Evolutionary conservation across 2,113 vertebrate species (phyloP), one percentile per base, ranked within the genome.

Genomic region (Nesoenas mayeri): DNA sequence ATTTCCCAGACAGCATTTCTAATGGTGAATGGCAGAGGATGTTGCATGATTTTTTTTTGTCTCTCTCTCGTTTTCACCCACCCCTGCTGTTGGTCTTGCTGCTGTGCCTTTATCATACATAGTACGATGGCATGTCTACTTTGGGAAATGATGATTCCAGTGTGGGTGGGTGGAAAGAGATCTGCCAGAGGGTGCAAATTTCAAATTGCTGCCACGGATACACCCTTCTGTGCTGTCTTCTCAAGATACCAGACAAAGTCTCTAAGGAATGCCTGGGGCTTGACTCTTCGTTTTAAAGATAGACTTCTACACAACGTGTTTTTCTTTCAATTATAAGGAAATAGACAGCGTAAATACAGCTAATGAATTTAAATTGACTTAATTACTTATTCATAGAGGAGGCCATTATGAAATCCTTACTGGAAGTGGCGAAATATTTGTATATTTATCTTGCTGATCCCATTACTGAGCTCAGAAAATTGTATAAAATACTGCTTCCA

Each of bases 131-230:
- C 73, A 91, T 74, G 44, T 91, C 96, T 95, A 48, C 91, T 93
- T 92, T 92, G 78, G 91, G 95, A 97, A 93, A 95, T 62, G 72
- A 95, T 91, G 87, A 96, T 91, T 94, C 85, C 88, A 92, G 87
- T 85, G 97, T 84, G 86, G 91, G 96, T 71, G 91, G 93, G 79
- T 50, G 75, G 91, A 95, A 96, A 92, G 40, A 91, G 53, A 95
- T 77, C 79, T 92, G 95, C 92, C 75, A 90, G 96, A 84, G 94
- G 74, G 93, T 96, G 91, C 78, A 95, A 93, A 97, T 94, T 93
- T 97, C 38, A 95, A 88, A 95, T 94, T 94, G 80, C 94, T 94
- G 82, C 89, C 75, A 84, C 70, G 1, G 88, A 73, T 96, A 89
- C 95, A 92, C 95, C 95, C 96, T 88, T 95, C 85, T 92, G 93